Conservation (phyloP, 2,797 vertebrate genomes). For the Acrossocheilus fasciatus region DNA sequence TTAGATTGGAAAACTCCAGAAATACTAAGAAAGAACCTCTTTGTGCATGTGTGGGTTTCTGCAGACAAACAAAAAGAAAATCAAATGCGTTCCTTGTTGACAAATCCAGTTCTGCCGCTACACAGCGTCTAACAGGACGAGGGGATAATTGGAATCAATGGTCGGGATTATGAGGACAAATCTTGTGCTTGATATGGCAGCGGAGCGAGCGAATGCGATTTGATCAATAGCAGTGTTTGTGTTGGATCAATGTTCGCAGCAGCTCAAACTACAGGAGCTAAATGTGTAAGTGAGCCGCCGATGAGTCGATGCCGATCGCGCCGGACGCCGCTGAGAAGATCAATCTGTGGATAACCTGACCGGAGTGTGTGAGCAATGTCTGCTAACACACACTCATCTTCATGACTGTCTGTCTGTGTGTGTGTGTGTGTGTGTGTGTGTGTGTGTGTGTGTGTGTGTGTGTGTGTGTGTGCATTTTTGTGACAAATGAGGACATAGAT, state of each 20-base stretch:
- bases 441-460: too few relatives aligned
- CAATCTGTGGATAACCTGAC: neutral
- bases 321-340: neutral
- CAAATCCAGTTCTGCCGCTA: neutral
- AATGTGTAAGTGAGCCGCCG: conserved; percentile 42
- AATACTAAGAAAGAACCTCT: neutral
- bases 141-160: conserved; percentile 2
- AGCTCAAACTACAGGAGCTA: conserved; percentile 35
- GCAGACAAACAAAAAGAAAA: neutral
- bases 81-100: neutral
- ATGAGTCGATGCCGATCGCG: conserved; percentile 49
- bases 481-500: too few relatives aligned
- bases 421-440: too few relatives aligned
- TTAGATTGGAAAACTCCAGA: neutral
- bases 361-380: neutral
- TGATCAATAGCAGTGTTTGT: neutral
- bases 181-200: neutral
- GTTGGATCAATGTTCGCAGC: conserved; percentile 35
- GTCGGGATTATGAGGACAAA: conserved; percentile 7
- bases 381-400: neutral
- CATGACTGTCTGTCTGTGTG: neutral
- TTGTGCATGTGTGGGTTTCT: neutral
- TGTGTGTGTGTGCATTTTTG: too few relatives aligned
- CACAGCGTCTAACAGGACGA: neutral
- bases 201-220: neutral